These are phyloP conservation scores for Chrysomela aeneicollis DNA, from an alignment of 2,888 invertebrate genomes.

Conservation along the genomic window DNA sequence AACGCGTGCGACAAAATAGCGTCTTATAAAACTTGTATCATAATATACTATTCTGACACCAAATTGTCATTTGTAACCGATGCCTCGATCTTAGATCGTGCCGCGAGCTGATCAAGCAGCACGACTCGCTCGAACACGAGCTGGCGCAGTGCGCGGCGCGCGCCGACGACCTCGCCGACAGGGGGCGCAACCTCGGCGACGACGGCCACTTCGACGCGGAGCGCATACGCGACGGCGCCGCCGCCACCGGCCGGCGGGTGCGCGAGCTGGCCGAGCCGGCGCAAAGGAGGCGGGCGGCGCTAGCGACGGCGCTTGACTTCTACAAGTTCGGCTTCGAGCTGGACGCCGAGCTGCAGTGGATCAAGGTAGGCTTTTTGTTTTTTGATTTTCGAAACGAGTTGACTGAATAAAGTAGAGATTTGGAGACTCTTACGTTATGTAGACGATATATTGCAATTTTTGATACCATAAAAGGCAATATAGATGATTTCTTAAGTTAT, in stretches of 20 bases:
- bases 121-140: constrained; percentile 88
- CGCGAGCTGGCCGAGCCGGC: constrained; percentile 78
- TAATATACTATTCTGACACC: too few species aligned
- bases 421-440: too few species aligned
- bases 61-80: too few species aligned
- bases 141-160: constrained; percentile 83
- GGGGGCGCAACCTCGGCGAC: constrained; percentile 89
- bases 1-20: too few species aligned
- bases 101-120: constrained; percentile 88
- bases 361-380: constrained; percentile 68
- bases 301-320: constrained; percentile 84
- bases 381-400: too few species aligned
- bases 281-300: constrained; percentile 72
- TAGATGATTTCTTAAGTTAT: too few species aligned
- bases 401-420: too few species aligned
- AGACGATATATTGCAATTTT: too few species aligned
- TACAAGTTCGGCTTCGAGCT: constrained; percentile 95
- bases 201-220: constrained; percentile 95
- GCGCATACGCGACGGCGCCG: constrained; percentile 81
- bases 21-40: too few species aligned
- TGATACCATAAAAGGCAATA: too few species aligned
- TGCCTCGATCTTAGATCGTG: constrained; percentile 67
- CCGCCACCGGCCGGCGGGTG: constrained; percentile 75
- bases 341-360: constrained; percentile 94
- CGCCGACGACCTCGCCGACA: constrained; percentile 77